Evolutionary conservation across 1,140 invertebrate species (phyloP), one percentile per base, ranked within the genome.

Genomic region (Lamellibrachia luymesi): DNA sequence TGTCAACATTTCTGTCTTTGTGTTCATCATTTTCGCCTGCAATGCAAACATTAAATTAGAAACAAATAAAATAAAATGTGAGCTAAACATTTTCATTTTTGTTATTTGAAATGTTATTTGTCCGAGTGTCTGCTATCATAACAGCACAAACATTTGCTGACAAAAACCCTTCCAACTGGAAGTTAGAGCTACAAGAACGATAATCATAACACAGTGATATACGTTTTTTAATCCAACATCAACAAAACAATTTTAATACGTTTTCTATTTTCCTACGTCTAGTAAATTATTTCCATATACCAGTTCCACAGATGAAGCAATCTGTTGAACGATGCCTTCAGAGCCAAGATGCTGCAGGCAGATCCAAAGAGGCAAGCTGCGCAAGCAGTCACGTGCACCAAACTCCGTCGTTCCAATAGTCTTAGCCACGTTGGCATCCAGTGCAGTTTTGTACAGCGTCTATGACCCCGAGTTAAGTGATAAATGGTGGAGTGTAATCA

Each of bases 351-450:
- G 96, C 95, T 98, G 98, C 52, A 98, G 96, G 49, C 97, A 97
- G 4, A 98, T 97, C 98, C 98, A 99, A 91, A 99, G 95, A 1
- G 98, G 98, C 51, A 99, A 96, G 90, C 98, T 97, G 22, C 97
- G 97, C 25, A 98, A 96, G 93, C 98, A 97, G 93, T 97, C 96
- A 27, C 95, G 94, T 27, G 95, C 94, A 91, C 96, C 96, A 90
- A 96, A 96, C 10, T 96, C 94, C 27, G 96, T 96, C 93, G 98
- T 97, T 93, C 98, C 98, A 2, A 98, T 98, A 92, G 98, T 96
- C 94, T 98, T 97, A 0, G 98, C 97, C 50, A 96, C 92, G 13
- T 94, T 94, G n/a, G 94, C 94, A 92, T 97, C 97, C 17, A 22
- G 64, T 10, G 95, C 94, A n/a, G 95, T 94, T 94, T 95, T 96